Evolutionary conservation across 2,888 invertebrate genomes (phyloP).

Genomic region (Standfussiana lucernea): DNA sequence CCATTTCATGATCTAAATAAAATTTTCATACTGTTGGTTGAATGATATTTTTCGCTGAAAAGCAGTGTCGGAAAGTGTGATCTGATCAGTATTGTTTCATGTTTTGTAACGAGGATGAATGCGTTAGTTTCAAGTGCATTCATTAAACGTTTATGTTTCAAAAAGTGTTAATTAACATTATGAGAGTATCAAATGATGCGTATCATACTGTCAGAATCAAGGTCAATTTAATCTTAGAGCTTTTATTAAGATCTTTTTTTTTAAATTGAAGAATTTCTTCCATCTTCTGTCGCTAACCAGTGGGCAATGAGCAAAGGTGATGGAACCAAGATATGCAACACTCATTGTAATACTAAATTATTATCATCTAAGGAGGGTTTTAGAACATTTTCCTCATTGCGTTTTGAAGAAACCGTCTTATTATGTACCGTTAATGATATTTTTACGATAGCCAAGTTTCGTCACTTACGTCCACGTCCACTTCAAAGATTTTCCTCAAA

Average conservation of each 20-base stretch:
- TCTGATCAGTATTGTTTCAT: background rate
- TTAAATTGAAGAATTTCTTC: no score
- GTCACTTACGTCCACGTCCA: background rate
- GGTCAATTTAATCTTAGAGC: background rate
- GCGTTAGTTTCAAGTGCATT: background rate
- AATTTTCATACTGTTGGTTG: background rate
- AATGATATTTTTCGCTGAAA: background rate
- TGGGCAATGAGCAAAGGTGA: constrained; percentile 8
- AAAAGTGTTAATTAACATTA: background rate
- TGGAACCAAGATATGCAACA: background rate
- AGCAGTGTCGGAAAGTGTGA: background rate
- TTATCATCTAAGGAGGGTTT: constrained; percentile 5
- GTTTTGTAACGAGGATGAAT: background rate
- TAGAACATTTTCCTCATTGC: constrained; percentile 18
- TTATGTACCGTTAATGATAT: constrained; percentile 28
- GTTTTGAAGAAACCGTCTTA: constrained; percentile 3
- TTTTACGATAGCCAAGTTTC: constrained; percentile 27
- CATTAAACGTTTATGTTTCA: background rate
- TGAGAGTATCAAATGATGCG: background rate
- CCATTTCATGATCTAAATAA: background rate
- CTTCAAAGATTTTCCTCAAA: constrained; percentile 42
- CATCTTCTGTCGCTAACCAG: background rate
- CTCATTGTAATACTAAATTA: constrained; percentile 20
- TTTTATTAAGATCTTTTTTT: background rate
- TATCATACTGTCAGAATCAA: background rate